Evolutionary conservation across 2,113 vertebrate genomes (phyloP), one percentile per base, ranked within the genome.

Genomic region (Prunella fulvescens): DNA sequence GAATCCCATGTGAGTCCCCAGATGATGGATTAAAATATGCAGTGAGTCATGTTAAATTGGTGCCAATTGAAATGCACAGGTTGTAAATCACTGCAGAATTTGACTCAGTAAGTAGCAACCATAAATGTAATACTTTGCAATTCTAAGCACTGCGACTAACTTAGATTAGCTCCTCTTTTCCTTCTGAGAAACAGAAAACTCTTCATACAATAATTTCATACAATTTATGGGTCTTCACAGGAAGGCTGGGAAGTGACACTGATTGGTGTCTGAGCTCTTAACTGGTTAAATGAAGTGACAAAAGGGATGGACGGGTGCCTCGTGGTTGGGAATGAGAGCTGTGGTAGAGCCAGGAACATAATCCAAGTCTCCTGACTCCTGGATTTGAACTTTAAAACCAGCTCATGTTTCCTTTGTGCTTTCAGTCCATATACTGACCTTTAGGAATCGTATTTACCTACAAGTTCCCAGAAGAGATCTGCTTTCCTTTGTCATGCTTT

Each of bases 401-500:
- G 96, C 83, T 96, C 92, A 33, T 88, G 56, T 96, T 97, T 86
- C 96, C 92, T 96, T 96, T 94, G 94, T 97, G 85, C 94, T 88
- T 58, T 73, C 90, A 73, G 31, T 40, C 79, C 58, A 74, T 90
- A 96, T 45, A 22, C 56, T 96, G 95, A 97, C 95, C 91, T 96
- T 96, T 95, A 92, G 88, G 81, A 93, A 86, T 42, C 0, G 0
- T 86, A 81, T 94, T 95, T 81, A 88, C 81, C 95, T 95, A 84
- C 92, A 90, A 22, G 31, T 72, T 95, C 95, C 81, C 92, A 95
- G 96, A 93, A 73, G 57, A 88, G 93, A 96, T 92, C 58, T 92
- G 76, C 96, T 97, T 97, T 97, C 96, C 77, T 72, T 97, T 95
- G 88, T 86, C 94, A 95, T 94, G 97, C 85, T 96, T 96, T 97